Percentiles rank a stretch among this genome's conserved stretches.
Evolutionary conservation across 2,113 vertebrate genomes (phyloP).

Genomic region (Heterocephalus glaber): DNA sequence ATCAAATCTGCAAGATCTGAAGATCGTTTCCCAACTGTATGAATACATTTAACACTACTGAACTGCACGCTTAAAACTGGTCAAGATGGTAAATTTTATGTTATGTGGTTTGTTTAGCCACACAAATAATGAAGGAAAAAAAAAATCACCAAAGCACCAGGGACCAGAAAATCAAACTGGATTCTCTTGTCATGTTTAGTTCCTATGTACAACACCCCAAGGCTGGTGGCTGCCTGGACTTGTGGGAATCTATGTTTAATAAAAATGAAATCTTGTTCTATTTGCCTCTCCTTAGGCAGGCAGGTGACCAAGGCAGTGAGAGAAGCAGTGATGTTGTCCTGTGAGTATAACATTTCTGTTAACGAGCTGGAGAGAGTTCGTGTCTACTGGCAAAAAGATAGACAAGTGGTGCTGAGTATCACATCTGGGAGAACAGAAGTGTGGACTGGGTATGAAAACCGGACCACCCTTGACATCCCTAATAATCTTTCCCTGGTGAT

Average conservation of each 20-base stretch:
- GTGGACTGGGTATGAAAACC: constrained; percentile 64
- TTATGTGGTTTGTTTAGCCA: background rate
- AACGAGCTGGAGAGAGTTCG: background rate
- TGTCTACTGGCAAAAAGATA: constrained; percentile 84
- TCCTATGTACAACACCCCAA: background rate
- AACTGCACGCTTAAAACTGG: background rate
- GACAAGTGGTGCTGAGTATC: constrained; percentile 66
- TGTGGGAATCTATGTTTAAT: background rate
- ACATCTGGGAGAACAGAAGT: rapidly evolving
- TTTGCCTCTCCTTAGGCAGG: constrained; percentile 71
- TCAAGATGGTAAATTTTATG: background rate
- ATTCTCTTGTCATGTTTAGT: background rate
- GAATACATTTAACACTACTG: background rate
- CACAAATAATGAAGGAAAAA: background rate
- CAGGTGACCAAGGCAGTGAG: constrained; percentile 72
- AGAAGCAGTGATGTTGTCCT: constrained; percentile 75
- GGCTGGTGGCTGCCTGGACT: background rate
- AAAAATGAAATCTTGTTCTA: background rate
- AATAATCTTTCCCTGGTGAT: constrained; percentile 80
- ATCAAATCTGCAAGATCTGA: background rate
- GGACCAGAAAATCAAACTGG: background rate
- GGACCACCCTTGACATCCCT: constrained; percentile 59
- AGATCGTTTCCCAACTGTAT: background rate
- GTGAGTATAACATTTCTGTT: constrained; percentile 64
- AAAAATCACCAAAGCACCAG: background rate